Evolutionary conservation across 2,797 vertebrate species (phyloP).

Genomic region (Pseudotriccus pelzelni): DNA sequence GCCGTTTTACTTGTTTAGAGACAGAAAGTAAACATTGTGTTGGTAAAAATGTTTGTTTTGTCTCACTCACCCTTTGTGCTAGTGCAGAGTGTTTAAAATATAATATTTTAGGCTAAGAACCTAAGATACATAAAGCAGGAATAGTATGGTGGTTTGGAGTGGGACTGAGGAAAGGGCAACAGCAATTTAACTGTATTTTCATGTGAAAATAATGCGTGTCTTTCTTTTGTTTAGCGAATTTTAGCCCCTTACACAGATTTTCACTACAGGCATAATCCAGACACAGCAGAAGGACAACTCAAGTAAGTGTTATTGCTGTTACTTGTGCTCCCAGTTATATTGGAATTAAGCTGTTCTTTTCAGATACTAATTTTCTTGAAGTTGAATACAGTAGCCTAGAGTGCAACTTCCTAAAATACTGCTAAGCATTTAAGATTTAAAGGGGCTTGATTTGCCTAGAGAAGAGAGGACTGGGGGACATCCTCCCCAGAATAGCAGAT

Average conservation of each 20-base stretch:
- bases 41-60: neutral
- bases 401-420: neutral
- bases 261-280: conserved; percentile 98
- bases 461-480: neutral
- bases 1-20: neutral
- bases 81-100: neutral
- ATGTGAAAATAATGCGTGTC: neutral
- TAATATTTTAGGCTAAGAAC: neutral
- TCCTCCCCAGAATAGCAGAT: neutral
- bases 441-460: neutral
- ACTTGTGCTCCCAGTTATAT: neutral
- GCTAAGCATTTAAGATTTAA: neutral
- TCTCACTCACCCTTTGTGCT: neutral
- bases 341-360: neutral
- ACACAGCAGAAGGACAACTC: conserved; percentile 94
- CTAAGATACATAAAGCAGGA: neutral
- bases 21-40: neutral
- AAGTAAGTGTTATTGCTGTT: conserved; percentile 85
- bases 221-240: conserved; percentile 87
- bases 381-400: neutral
- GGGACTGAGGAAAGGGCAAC: neutral
- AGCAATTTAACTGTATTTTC: neutral
- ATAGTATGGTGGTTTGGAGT: neutral
- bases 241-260: conserved; percentile 99
- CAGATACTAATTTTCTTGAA: neutral